Evolutionary conservation across 1,140 invertebrate species (phyloP).

Genomic region (Lepidurus couesii): DNA sequence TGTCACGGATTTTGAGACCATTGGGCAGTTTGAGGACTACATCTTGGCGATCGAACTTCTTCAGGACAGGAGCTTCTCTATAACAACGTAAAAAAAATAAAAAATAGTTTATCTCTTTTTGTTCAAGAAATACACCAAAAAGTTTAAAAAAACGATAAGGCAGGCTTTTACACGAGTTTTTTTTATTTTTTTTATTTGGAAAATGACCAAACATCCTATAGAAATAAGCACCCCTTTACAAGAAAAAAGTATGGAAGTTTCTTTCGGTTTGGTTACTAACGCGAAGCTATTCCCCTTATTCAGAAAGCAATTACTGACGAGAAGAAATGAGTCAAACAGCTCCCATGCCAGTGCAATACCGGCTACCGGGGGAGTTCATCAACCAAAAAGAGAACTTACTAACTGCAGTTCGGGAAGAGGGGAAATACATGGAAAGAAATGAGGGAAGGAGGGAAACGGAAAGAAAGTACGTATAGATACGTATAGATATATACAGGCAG

Average conservation of each 20-base stretch:
- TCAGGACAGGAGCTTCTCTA: constrained; percentile 71
- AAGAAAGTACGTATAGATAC: not conserved
- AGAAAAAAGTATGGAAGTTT: not conserved
- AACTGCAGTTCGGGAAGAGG: not conserved
- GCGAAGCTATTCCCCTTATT: not conserved
- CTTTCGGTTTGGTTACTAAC: not conserved
- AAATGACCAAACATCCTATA: too few relatives aligned
- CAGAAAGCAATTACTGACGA: not conserved
- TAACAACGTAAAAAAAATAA: constrained; percentile 42
- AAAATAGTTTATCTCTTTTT: not conserved
- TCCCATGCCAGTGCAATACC: not conserved
- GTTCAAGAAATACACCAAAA: not conserved
- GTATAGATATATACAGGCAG: not conserved
- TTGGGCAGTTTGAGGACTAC: constrained; percentile 74
- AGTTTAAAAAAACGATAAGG: too few relatives aligned
- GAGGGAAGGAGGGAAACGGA: not conserved
- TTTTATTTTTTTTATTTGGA: too few relatives aligned
- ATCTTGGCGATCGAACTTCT: constrained; percentile 67
- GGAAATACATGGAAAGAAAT: not conserved
- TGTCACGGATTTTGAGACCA: constrained; percentile 74
- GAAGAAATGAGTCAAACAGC: constrained; percentile 11
- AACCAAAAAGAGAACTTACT: not conserved
- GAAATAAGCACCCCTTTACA: not conserved
- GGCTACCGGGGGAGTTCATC: constrained; percentile 9
- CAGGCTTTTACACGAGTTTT: too few relatives aligned